Percentiles rank a stretch among this genome's conserved stretches.
phyloP scores from a whole-genome alignment of 2,888 invertebrate genomes.

The Drosophila lutescens region DNA sequence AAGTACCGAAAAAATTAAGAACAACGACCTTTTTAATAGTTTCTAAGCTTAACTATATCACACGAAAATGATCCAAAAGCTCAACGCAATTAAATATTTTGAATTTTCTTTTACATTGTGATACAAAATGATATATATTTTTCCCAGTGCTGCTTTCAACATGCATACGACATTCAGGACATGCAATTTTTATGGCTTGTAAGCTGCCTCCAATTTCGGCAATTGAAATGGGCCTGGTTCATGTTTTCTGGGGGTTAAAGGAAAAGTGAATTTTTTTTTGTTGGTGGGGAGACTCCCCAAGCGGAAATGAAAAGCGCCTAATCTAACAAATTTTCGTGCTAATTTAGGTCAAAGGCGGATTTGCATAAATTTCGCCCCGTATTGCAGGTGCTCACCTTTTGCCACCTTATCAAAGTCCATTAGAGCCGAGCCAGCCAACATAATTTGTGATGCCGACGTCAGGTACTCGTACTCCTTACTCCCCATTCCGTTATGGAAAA shows the following conservation, averaged over 20 bases:
- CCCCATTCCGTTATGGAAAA: slow-evolving; percentile 19
- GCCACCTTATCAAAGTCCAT: slow-evolving; percentile 80
- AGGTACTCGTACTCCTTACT: slow-evolving; percentile 17
- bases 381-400: slow-evolving; percentile 52
- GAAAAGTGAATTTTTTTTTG: slow-evolving; percentile 42
- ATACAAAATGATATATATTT: background rate
- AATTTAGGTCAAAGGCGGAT: slow-evolving; percentile 81
- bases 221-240: slow-evolving; percentile 53
- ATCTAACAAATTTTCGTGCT: slow-evolving; percentile 81
- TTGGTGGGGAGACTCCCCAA: slow-evolving; percentile 22
- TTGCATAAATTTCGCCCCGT: slow-evolving; percentile 73
- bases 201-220: slow-evolving; percentile 53
- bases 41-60: too few relatives aligned
- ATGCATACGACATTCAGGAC: slow-evolving; percentile 55
- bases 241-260: slow-evolving; percentile 9
- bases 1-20: too few relatives aligned
- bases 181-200: slow-evolving; percentile 80
- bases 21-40: too few relatives aligned
- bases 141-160: slow-evolving; percentile 16
- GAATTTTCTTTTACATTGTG: too few relatives aligned
- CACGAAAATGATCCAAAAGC: too few relatives aligned
- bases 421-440: slow-evolving; percentile 57
- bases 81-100: too few relatives aligned
- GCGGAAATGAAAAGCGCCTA: slow-evolving; percentile 74
- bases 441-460: slow-evolving; percentile 52